Evolutionary conservation across 2,888 invertebrate genomes (phyloP).

Genomic region (Nomada ruficornis): DNA sequence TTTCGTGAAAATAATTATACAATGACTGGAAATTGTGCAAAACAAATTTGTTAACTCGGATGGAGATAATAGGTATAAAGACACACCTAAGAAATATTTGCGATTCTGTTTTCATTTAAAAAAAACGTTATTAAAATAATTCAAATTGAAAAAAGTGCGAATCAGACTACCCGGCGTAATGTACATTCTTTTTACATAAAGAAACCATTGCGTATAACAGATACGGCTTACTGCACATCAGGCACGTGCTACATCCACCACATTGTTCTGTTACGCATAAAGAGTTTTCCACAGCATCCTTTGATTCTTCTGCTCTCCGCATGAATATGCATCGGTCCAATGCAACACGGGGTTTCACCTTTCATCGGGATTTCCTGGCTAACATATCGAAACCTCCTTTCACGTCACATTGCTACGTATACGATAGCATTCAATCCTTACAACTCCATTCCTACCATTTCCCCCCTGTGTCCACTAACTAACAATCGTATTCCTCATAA

Average conservation of each 20-base stretch:
- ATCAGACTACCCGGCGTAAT: too few relatives aligned
- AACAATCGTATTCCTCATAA: too few relatives aligned
- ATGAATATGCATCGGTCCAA: slow-evolving; percentile 44
- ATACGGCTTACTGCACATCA: neutral
- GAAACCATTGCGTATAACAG: neutral
- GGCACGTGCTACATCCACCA: slow-evolving; percentile 22
- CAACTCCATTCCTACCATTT: too few relatives aligned
- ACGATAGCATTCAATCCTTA: neutral
- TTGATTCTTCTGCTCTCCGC: slow-evolving; percentile 24
- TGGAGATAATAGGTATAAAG: neutral
- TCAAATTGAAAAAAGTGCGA: neutral
- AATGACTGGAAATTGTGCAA: too few relatives aligned
- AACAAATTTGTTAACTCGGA: too few relatives aligned
- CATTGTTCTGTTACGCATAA: slow-evolving; percentile 21
- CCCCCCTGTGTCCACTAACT: too few relatives aligned
- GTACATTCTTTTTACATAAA: neutral
- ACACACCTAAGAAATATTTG: neutral
- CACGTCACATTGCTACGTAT: neutral
- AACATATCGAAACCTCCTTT: slow-evolving; percentile 12
- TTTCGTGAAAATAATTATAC: neutral
- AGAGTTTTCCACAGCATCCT: slow-evolving; percentile 35
- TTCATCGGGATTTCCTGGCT: slow-evolving; percentile 31
- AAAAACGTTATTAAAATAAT: too few relatives aligned
- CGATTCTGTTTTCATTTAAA: neutral
- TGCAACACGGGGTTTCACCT: slow-evolving; percentile 33